Conservation (phyloP, 2,113 vertebrate species). For the Percina caprodes region DNA sequence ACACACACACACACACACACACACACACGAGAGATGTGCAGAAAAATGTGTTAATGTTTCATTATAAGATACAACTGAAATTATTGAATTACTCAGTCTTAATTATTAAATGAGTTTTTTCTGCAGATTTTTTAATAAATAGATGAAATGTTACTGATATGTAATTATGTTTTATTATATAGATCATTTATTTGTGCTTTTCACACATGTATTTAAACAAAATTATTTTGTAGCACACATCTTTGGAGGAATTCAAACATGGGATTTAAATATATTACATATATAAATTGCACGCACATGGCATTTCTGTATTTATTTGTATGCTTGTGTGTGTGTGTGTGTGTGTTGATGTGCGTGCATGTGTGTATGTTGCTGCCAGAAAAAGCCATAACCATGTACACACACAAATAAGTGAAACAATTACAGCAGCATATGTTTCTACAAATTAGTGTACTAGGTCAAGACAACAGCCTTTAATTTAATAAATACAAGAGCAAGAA, state of each 20-base stretch:
- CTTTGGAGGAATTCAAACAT: too few relatives aligned
- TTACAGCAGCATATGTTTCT: conserved; percentile 74
- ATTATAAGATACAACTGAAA: neutral
- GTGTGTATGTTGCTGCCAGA: neutral
- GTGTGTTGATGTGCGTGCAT: conserved; percentile 20
- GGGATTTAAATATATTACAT: too few relatives aligned
- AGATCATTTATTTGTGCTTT: neutral
- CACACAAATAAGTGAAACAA: conserved; percentile 59
- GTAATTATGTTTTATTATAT: neutral
- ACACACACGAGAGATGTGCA: neutral
- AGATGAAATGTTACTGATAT: neutral
- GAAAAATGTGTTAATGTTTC: conserved; percentile 9
- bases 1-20: neutral
- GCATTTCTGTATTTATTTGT: neutral
- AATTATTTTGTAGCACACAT: too few relatives aligned
- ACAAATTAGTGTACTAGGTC: conserved; percentile 81
- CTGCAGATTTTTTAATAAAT: neutral
- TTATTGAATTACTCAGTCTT: neutral
- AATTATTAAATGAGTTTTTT: neutral
- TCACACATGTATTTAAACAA: neutral
- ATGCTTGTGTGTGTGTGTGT: conserved; percentile 24
- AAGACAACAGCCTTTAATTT: conserved; percentile 93
- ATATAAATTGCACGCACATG: too few relatives aligned
- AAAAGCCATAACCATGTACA: neutral
- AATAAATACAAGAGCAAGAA: conserved; percentile 90